Conservation (phyloP, 1,140 invertebrate genomes). For the Drosophila arawakana region DNA sequence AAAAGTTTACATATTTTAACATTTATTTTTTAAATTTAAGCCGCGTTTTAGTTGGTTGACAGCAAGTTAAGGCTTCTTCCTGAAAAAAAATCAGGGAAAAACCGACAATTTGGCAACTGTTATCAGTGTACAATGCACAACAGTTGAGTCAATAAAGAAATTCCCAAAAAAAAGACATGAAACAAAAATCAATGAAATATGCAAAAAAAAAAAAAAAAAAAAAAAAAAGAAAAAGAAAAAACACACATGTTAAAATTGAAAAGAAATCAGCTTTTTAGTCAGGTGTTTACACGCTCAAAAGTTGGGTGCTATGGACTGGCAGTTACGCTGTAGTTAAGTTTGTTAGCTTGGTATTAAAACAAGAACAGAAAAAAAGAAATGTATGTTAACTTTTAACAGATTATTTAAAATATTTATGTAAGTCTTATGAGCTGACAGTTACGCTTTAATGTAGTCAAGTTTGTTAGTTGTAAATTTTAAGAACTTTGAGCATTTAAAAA, state of each 20-base stretch:
- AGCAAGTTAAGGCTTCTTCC: not conserved
- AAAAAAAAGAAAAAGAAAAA: no score
- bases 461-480: no score
- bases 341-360: no score
- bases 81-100: constrained; percentile 11
- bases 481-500: not conserved
- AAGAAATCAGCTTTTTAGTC: constrained; percentile 15
- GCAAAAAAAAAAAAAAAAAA: constrained; percentile 4
- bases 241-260: not conserved
- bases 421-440: no score
- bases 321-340: no score
- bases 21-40: not conserved
- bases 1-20: constrained; percentile 9
- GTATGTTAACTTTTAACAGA: no score
- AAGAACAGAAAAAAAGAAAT: no score
- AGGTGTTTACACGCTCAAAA: constrained; percentile 2
- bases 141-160: constrained; percentile 14
- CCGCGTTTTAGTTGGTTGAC: not conserved
- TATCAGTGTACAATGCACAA: constrained; percentile 18
- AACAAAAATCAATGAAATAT: constrained; percentile 3
- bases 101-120: constrained; percentile 1
- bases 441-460: no score
- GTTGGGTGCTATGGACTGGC: no score
- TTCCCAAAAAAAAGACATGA: not conserved
- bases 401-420: no score